These are phyloP conservation scores for Leptinotarsa peninsularis DNA, from an alignment of 2,888 invertebrate genomes.

Conservation along the genomic window DNA sequence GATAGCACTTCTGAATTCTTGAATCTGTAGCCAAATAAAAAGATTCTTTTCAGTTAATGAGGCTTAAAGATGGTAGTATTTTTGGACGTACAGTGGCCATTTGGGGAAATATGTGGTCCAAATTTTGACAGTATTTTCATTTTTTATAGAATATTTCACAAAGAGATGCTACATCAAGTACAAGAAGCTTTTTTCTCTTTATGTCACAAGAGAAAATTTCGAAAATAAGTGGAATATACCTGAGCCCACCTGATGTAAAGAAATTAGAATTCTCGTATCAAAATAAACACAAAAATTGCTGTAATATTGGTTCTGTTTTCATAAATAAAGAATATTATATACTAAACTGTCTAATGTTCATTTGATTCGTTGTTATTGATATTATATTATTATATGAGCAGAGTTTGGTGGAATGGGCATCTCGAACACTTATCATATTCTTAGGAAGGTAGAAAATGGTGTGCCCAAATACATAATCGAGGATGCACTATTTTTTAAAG, in stretches of 20 bases:
- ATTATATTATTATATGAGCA: background rate
- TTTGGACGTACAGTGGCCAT: background rate
- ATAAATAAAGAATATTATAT: constrained; percentile 20
- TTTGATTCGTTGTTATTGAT: background rate
- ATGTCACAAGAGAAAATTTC: constrained; percentile 42
- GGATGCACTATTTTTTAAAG: background rate
- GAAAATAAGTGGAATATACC: constrained; percentile 40
- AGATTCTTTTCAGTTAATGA: background rate
- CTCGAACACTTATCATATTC: background rate
- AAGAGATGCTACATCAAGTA: constrained; percentile 47
- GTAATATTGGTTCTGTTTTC: background rate
- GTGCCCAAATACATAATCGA: background rate
- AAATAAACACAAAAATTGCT: background rate
- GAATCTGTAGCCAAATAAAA: background rate
- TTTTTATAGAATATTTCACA: constrained; percentile 40
- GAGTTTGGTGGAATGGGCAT: constrained; percentile 18
- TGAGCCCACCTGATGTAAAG: constrained; percentile 26
- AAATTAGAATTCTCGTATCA: background rate
- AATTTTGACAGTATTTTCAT: constrained; percentile 5
- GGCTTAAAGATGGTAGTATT: background rate
- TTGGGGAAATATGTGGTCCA: background rate
- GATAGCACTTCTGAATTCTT: background rate
- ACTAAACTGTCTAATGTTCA: background rate
- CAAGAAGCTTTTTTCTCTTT: constrained; percentile 46
- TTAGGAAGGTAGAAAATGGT: background rate